phyloP scores from a whole-genome alignment of 2,888 invertebrate genomes.

The Pandemis cinnamomeana region DNA sequence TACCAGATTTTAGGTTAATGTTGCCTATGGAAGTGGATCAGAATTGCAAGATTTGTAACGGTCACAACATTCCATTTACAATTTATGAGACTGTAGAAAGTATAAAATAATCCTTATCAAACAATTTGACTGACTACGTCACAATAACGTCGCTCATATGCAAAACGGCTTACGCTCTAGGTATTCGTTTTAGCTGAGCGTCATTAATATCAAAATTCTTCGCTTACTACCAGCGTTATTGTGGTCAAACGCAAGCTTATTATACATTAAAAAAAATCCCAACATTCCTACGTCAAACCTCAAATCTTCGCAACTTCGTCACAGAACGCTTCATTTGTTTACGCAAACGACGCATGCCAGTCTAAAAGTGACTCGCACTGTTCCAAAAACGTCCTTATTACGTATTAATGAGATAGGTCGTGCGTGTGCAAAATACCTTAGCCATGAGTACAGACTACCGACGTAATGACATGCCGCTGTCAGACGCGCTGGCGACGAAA shows the following conservation, averaged over 20 bases:
- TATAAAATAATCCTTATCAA: not conserved
- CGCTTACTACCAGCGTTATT: not conserved
- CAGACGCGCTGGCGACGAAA: slow-evolving; percentile 63
- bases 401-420: slow-evolving; percentile 41
- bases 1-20: too few relatives aligned
- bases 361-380: slow-evolving; percentile 31
- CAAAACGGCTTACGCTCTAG: not conserved
- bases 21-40: too few relatives aligned
- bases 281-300: slow-evolving; percentile 16
- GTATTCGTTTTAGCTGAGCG: not conserved
- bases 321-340: slow-evolving; percentile 36
- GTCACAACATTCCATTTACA: too few relatives aligned
- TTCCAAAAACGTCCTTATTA: slow-evolving; percentile 41
- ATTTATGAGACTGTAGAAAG: too few relatives aligned
- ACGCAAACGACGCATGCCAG: slow-evolving; percentile 37
- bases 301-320: slow-evolving; percentile 26
- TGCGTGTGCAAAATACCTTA: slow-evolving; percentile 42
- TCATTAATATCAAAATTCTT: not conserved
- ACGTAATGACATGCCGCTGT: slow-evolving; percentile 58
- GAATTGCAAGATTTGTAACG: too few relatives aligned
- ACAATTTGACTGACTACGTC: not conserved
- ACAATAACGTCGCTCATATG: not conserved
- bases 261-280: not conserved
- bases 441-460: slow-evolving; percentile 52
- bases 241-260: too few relatives aligned